These are phyloP conservation scores for Hyaena hyaena DNA, from an alignment of 2,113 vertebrate species.

Conservation along the genomic window DNA sequence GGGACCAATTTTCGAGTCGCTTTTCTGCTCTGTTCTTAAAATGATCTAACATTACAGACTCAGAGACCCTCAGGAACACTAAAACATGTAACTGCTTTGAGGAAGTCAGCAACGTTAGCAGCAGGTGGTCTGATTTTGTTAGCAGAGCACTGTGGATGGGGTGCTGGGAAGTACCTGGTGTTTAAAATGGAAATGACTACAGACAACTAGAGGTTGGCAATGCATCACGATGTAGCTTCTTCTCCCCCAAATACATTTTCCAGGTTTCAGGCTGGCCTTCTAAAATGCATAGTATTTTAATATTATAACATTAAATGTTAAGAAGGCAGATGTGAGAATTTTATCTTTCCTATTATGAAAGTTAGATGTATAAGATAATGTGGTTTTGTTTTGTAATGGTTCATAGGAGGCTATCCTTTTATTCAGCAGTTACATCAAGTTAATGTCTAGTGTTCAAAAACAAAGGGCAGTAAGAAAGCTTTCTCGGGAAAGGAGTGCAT, in stretches of 20 bases:
- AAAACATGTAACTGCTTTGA: conserved; percentile 50
- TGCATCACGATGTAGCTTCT: neutral
- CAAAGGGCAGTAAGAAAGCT: neutral
- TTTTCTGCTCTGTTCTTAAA: conserved; percentile 52
- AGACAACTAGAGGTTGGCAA: neutral
- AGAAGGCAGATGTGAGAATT: neutral
- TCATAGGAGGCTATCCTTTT: neutral
- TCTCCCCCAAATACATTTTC: neutral
- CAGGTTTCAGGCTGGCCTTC: neutral
- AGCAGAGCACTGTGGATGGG: neutral
- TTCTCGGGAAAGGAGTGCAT: neutral
- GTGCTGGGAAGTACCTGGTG: neutral
- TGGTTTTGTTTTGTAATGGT: neutral
- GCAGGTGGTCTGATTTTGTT: conserved; percentile 51
- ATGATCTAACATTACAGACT: conserved; percentile 47
- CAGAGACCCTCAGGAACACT: neutral
- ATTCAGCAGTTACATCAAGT: neutral
- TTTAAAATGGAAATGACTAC: neutral
- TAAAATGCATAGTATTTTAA: neutral
- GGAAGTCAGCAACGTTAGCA: neutral
- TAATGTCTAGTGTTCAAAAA: neutral
- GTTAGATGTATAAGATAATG: neutral
- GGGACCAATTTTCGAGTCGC: neutral
- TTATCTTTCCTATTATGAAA: neutral
- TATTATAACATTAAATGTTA: neutral